Conservation (phyloP, 2,113 vertebrate genomes). For the Morone chrysops region DNA sequence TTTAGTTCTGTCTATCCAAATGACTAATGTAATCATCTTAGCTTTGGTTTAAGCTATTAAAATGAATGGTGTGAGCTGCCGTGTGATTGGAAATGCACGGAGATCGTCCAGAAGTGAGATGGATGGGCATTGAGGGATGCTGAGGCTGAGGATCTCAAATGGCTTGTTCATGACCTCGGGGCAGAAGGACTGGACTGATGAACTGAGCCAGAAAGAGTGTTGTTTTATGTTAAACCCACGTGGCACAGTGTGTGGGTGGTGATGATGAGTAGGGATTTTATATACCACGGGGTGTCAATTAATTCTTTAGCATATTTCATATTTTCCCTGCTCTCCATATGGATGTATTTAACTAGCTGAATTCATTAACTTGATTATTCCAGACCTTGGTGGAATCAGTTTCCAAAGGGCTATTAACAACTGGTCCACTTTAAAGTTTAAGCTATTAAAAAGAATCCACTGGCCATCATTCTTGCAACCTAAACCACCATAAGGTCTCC, state of each 20-base stretch:
- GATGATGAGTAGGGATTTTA: constrained; percentile 10
- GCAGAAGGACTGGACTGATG: constrained; percentile 2
- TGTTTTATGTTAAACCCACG: neutral
- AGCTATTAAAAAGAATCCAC: neutral
- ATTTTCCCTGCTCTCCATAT: constrained; percentile 5
- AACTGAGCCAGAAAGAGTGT: neutral
- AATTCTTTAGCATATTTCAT: constrained; percentile 1
- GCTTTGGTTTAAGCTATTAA: constrained; percentile 39
- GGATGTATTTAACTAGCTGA: constrained; percentile 8
- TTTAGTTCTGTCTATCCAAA: constrained; percentile 46
- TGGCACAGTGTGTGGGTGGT: constrained; percentile 13
- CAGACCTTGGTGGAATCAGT: neutral
- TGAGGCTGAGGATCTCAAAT: constrained; percentile 11
- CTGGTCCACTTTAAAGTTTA: neutral
- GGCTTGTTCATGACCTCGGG: constrained; percentile 23
- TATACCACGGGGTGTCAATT: constrained; percentile 27
- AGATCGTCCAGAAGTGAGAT: constrained; percentile 34
- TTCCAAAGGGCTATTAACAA: neutral
- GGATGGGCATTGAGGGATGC: constrained; percentile 14
- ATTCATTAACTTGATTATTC: neutral
- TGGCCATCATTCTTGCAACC: neutral
- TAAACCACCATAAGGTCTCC: constrained; percentile 7
- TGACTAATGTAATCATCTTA: constrained; percentile 54
- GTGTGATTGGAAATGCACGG: constrained; percentile 44
- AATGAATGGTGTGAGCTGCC: constrained; percentile 42